Percentiles rank a stretch among this genome's conserved stretches.
Conservation (phyloP, 2,797 vertebrate genomes). For the Acipenser transmontanus region DNA sequence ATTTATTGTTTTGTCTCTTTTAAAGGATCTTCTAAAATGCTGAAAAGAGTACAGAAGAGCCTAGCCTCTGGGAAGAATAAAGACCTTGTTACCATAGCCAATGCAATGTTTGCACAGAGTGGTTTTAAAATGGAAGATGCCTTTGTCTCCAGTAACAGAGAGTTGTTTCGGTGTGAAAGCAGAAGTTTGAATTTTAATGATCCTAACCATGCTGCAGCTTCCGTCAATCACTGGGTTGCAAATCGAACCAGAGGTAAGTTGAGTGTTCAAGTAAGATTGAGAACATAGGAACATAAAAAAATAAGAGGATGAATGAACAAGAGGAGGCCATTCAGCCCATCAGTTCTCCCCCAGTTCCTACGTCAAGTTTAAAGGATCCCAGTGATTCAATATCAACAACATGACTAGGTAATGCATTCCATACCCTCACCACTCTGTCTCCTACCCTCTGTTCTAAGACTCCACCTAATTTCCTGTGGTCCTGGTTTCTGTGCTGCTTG, state of each 20-base stretch:
- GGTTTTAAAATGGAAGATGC: slow-evolving; percentile 68
- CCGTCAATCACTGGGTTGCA: slow-evolving; percentile 84
- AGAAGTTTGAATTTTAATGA: slow-evolving; percentile 69
- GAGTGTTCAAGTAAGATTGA: neutral
- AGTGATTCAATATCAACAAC: no score
- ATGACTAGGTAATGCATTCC: no score
- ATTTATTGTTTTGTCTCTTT: slow-evolving; percentile 25
- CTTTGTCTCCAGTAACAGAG: slow-evolving; percentile 76
- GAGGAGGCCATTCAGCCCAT: neutral
- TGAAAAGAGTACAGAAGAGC: slow-evolving; percentile 84
- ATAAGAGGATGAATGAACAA: accelerated
- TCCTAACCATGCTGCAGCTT: slow-evolving; percentile 57
- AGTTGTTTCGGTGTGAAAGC: slow-evolving; percentile 78
- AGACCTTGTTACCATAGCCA: slow-evolving; percentile 79
- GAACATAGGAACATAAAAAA: neutral
- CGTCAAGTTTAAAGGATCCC: no score
- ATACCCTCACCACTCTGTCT: no score
- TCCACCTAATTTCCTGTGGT: no score
- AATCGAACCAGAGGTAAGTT: slow-evolving; percentile 79
- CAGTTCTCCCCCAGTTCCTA: no score
- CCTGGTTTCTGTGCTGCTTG: no score
- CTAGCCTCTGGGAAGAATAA: slow-evolving; percentile 81
- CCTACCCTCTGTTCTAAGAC: no score
- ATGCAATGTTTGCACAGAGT: slow-evolving; percentile 74
- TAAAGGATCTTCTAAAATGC: slow-evolving; percentile 80